Base-by-base conservation (phyloP, 2,797 vertebrate species). In the Coilia nasus region DNA sequence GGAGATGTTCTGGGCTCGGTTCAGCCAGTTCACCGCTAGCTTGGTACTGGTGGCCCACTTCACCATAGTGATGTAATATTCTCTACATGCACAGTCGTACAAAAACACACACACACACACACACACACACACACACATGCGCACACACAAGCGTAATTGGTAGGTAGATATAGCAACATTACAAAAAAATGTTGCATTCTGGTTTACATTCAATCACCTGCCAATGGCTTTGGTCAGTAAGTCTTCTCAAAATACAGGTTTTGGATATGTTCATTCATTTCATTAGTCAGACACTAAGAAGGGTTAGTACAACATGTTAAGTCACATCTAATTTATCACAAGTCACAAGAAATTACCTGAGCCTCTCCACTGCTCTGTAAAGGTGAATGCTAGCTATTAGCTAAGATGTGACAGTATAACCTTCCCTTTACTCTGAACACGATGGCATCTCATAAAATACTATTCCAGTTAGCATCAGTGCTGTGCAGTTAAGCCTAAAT, bases 11-110 rank as follows among this genome's bases (percentile, higher is more conserved):
- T 99, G 98, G 0, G 97, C 97, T 86, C 98, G 92, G 96, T 98
- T 99, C 89, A 99, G 92, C 98, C 98, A 99, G 93, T 97, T 99
- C 81, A 99, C 97, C 7, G 97, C 97, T 89, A 99, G 96, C 90
- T 98, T 99, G 87, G 98, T 99, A 91, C 95, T 97, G 82, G 98
- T 98, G 83, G 97, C 97, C 98, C 98, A 99, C 59, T 97, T 99
- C 90, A 99, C 98, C 97, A 99, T 99, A 86, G 97, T 99, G 86
- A 99, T 95, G 81, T 99, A 99, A 91, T 96, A 96, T 86, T 99
- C 98, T 75, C 97, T 98, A 90, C 21, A 28, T 23, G 31, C 21
- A 64, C 35, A 62, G 15, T 35, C 10, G n/a, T 19, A 50, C 80
- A 81, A 6, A 81, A 14, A 71, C 67, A 71, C 67, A 35, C 67